Conservation (phyloP, 2,888 invertebrate genomes). For the Calameuta idolon region DNA sequence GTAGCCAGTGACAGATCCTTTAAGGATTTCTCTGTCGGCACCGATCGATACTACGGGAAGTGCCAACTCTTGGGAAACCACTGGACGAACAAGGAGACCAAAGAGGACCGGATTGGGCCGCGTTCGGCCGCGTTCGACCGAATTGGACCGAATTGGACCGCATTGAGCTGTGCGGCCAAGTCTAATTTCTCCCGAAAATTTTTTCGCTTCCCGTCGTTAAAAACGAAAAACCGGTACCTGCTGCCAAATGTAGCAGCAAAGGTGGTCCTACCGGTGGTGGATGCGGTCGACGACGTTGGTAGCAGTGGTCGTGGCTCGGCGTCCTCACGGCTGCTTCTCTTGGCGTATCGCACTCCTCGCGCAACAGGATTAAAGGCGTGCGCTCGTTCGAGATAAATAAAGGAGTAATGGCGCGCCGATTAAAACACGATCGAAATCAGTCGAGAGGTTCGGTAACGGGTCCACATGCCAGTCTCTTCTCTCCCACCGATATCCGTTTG, state of each 20-base stretch:
- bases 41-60: not conserved
- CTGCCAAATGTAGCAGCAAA: not conserved
- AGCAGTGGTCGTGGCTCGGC: not conserved
- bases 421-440: constrained; percentile 35
- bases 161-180: not conserved
- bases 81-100: not conserved
- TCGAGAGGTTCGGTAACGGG: constrained; percentile 7
- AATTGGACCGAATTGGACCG: not conserved
- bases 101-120: not conserved
- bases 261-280: not conserved
- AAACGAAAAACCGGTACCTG: not conserved
- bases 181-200: not conserved
- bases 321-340: not conserved
- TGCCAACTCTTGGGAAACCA: not conserved
- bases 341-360: not conserved
- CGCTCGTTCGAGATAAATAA: constrained; percentile 33
- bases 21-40: not conserved
- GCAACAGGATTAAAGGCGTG: not conserved
- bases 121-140: not conserved
- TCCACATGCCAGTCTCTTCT: constrained; percentile 2
- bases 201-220: not conserved
- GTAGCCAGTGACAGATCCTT: not conserved
- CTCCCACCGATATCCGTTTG: constrained; percentile 13
- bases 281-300: not conserved
- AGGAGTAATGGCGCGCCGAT: constrained; percentile 26